A percentile compares a stretch with the other conserved stretches of the same genome.
phyloP scores from a whole-genome alignment of 2,888 invertebrate species.

The Sabellastarte sp. region DNA sequence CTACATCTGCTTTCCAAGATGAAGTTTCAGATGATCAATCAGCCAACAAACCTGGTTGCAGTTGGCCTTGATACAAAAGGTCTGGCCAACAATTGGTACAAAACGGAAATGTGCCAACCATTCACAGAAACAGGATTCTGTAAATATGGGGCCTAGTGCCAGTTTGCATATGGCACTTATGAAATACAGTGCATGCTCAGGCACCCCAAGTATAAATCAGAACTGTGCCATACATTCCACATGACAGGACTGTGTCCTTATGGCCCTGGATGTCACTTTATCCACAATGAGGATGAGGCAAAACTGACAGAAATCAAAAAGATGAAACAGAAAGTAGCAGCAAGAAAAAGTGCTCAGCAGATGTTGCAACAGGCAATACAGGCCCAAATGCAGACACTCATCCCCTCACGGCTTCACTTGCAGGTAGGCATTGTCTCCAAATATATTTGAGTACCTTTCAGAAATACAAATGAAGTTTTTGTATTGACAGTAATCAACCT shows the following conservation, averaged over 20 bases:
- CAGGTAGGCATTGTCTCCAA: too few relatives aligned
- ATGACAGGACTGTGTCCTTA: constrained; percentile 94
- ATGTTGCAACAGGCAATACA: too few relatives aligned
- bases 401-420: too few relatives aligned
- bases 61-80: too few relatives aligned
- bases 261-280: constrained; percentile 92
- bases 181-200: constrained; percentile 87
- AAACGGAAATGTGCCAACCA: constrained; percentile 92
- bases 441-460: too few relatives aligned
- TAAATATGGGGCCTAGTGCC: constrained; percentile 94
- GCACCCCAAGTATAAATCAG: constrained; percentile 96
- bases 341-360: neutral
- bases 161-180: constrained; percentile 89
- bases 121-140: constrained; percentile 80
- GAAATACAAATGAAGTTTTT: too few relatives aligned
- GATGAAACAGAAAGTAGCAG: neutral
- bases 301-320: neutral
- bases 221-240: constrained; percentile 87
- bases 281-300: constrained; percentile 69
- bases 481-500: too few relatives aligned
- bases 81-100: constrained; percentile 70
- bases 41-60: too few relatives aligned
- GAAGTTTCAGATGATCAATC: too few relatives aligned
- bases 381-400: too few relatives aligned
- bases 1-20: too few relatives aligned